A percentile compares a stretch with the other conserved stretches of the same genome.
Conservation (phyloP, 2,113 vertebrate genomes). For the Epinephelus lanceolatus region DNA sequence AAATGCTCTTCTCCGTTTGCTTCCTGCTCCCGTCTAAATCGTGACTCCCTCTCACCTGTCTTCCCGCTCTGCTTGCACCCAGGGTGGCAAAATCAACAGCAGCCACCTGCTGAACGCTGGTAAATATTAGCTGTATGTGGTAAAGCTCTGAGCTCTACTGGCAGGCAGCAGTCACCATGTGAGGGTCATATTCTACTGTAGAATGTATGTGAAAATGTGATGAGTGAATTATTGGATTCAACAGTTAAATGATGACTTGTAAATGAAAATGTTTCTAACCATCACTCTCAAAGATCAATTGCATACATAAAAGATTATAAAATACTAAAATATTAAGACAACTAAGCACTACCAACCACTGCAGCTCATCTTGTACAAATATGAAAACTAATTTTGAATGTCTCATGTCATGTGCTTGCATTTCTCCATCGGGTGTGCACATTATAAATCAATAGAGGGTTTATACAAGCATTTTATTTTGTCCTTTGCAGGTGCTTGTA, state of each 20-base stretch:
- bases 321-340: no score
- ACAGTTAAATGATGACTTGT: no score
- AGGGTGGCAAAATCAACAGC: conserved; percentile 42
- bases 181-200: neutral
- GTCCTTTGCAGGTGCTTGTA: neutral
- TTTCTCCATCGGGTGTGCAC: neutral
- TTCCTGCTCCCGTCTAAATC: conserved; percentile 21
- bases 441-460: neutral
- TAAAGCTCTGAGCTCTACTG: neutral
- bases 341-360: no score
- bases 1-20: neutral
- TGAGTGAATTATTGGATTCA: neutral
- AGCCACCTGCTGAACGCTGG: conserved; percentile 15
- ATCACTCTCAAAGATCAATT: neutral
- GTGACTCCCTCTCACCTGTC: conserved; percentile 29
- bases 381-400: neutral
- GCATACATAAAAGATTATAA: no score
- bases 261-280: neutral
- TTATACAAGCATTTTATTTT: neutral
- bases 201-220: neutral
- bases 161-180: neutral
- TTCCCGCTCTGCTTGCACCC: neutral
- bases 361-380: neutral
- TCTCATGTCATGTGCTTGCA: neutral
- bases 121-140: conserved; percentile 10